Evolutionary conservation across 2,888 invertebrate species (phyloP).

Genomic region (Clostera curtula): DNA sequence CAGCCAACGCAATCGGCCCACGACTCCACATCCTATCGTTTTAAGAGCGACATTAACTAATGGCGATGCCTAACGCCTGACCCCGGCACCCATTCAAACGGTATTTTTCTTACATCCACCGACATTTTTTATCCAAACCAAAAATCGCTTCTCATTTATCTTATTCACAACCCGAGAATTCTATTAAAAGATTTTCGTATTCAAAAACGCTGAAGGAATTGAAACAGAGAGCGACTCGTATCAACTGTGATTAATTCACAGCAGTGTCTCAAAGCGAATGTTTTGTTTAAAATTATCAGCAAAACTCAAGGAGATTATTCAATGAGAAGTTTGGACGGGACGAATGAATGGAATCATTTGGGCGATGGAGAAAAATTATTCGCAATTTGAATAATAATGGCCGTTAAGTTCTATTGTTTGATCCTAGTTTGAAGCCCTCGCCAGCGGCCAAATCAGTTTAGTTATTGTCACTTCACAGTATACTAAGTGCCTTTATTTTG

Average conservation of each 20-base stretch:
- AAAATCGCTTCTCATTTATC: slow-evolving; percentile 38
- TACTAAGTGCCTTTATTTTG: too few relatives aligned
- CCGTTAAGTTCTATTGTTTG: slow-evolving; percentile 9
- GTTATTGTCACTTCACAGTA: too few relatives aligned
- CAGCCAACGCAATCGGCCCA: too few relatives aligned
- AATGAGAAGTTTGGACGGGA: slow-evolving; percentile 23
- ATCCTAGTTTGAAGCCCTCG: neutral
- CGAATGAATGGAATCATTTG: slow-evolving; percentile 10
- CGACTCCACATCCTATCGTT: slow-evolving; percentile 17
- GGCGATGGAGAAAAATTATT: slow-evolving; percentile 17
- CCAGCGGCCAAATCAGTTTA: too few relatives aligned
- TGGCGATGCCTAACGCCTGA: slow-evolving; percentile 20
- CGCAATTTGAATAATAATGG: slow-evolving; percentile 16
- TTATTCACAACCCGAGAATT: slow-evolving; percentile 35
- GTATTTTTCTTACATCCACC: slow-evolving; percentile 28
- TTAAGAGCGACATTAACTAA: slow-evolving; percentile 27
- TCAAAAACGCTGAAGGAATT: slow-evolving; percentile 46
- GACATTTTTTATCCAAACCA: slow-evolving; percentile 35
- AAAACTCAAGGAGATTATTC: slow-evolving; percentile 26
- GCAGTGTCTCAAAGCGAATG: slow-evolving; percentile 30
- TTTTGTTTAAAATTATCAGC: slow-evolving; percentile 33
- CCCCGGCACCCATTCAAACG: slow-evolving; percentile 28
- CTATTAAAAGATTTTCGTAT: slow-evolving; percentile 49
- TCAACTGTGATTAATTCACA: slow-evolving; percentile 45
- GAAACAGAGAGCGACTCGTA: slow-evolving; percentile 39